phyloP scores from a whole-genome alignment of 2,113 vertebrate species.

The Brienomyrus brachyistius region DNA sequence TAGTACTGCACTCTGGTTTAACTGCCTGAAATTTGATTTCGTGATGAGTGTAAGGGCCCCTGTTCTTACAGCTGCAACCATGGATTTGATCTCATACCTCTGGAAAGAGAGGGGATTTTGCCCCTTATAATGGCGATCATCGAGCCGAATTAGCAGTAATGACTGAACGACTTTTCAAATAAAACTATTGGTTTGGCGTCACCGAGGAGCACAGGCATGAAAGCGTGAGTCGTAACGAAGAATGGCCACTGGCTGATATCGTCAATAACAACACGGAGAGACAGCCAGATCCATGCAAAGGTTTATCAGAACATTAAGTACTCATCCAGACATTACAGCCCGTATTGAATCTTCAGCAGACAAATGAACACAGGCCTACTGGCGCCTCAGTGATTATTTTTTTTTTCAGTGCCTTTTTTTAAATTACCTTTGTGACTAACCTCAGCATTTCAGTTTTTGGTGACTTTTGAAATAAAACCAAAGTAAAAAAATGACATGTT shows the following conservation, averaged over 20 bases:
- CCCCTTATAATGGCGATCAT: neutral
- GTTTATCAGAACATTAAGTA: conserved; percentile 14
- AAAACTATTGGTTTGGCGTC: neutral
- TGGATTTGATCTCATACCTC: neutral
- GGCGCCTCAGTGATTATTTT: neutral
- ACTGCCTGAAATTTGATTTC: neutral
- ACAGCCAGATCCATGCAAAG: neutral
- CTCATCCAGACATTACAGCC: conserved; percentile 2
- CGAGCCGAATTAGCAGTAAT: neutral
- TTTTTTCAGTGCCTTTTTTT: neutral
- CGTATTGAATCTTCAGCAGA: neutral
- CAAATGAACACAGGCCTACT: neutral
- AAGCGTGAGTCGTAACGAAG: neutral
- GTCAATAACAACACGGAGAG: neutral
- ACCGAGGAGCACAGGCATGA: neutral
- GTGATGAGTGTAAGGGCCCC: neutral
- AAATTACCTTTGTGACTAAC: neutral
- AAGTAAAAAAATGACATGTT: conserved; percentile 38
- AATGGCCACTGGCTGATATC: neutral
- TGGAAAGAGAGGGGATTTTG: neutral
- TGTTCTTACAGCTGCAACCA: neutral
- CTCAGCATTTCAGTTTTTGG: neutral
- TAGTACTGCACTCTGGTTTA: neutral
- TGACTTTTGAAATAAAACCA: neutral
- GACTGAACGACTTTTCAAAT: neutral